A percentile compares a stretch with the other conserved stretches of the same genome.
Evolutionary conservation across 2,797 vertebrate species (phyloP).

Genomic region (Gambusia yucatana): DNA sequence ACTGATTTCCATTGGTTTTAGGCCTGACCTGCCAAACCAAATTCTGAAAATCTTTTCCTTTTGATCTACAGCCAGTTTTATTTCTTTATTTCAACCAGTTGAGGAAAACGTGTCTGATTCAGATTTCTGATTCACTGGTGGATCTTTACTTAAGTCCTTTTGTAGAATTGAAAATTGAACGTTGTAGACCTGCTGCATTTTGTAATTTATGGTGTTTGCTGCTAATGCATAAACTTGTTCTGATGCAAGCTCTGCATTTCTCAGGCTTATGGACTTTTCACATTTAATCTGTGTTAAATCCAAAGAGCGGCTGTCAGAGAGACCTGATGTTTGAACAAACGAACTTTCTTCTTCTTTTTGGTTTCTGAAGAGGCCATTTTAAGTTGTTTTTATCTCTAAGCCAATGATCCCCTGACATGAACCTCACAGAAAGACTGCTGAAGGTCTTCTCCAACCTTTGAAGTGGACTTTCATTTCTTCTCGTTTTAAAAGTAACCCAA

Average conservation of each 20-base stretch:
- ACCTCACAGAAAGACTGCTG: not conserved
- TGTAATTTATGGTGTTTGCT: not conserved
- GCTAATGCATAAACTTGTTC: not conserved
- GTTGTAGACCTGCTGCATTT: not conserved
- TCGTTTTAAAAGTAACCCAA: not conserved
- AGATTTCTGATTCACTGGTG: not conserved
- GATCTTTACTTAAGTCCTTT: not conserved
- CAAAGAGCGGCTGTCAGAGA: not conserved
- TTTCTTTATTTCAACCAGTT: not conserved
- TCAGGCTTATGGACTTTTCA: not conserved
- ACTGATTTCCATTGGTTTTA: not conserved
- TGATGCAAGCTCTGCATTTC: not conserved
- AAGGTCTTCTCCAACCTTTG: not conserved
- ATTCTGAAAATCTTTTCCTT: not conserved
- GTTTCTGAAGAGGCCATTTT: not conserved
- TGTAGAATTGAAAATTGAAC: not conserved
- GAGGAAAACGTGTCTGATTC: not conserved
- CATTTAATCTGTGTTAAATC: not conserved
- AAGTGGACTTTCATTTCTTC: not conserved
- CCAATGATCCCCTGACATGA: not conserved
- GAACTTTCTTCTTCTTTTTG: not conserved
- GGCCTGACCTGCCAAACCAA: not conserved
- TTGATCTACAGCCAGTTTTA: not conserved
- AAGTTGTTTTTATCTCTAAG: not conserved
- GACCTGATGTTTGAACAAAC: not conserved